Evolutionary conservation across 2,888 invertebrate species (phyloP).

Genomic region (Acronicta psi): DNA sequence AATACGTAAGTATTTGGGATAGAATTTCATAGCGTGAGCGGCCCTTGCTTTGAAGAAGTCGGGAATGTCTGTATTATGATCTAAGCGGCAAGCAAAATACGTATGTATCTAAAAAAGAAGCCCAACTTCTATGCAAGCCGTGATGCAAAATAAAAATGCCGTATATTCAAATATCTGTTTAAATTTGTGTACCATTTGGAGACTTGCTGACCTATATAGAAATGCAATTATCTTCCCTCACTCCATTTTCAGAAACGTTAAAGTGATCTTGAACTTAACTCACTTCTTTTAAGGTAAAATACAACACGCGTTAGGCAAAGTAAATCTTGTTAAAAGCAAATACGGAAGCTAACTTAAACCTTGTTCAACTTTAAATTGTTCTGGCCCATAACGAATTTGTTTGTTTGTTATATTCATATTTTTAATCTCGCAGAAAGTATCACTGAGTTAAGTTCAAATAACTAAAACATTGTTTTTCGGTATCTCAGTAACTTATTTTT

Average conservation of each 20-base stretch:
- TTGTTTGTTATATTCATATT: background rate
- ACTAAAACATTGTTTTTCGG: no score
- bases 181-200: background rate
- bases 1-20: slow-evolving; percentile 43
- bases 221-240: background rate
- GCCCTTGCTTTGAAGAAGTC: slow-evolving; percentile 24
- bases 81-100: no score
- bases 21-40: slow-evolving; percentile 9
- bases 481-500: no score
- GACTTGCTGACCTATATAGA: background rate
- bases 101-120: no score
- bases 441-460: background rate
- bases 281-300: slow-evolving; percentile 2
- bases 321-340: slow-evolving; percentile 6
- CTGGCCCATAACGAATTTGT: background rate
- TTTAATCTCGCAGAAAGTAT: background rate
- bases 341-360: slow-evolving; percentile 3
- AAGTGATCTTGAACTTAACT: slow-evolving; percentile 4
- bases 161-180: slow-evolving; percentile 1
- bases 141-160: background rate
- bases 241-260: slow-evolving; percentile 1
- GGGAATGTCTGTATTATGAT: slow-evolving; percentile 16
- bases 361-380: slow-evolving; percentile 15
- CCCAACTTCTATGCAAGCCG: no score
- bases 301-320: slow-evolving; percentile 1